Percentiles rank a stretch among this genome's conserved stretches.
Conservation (phyloP, 2,888 invertebrate species). For the Standfussiana lucernea region DNA sequence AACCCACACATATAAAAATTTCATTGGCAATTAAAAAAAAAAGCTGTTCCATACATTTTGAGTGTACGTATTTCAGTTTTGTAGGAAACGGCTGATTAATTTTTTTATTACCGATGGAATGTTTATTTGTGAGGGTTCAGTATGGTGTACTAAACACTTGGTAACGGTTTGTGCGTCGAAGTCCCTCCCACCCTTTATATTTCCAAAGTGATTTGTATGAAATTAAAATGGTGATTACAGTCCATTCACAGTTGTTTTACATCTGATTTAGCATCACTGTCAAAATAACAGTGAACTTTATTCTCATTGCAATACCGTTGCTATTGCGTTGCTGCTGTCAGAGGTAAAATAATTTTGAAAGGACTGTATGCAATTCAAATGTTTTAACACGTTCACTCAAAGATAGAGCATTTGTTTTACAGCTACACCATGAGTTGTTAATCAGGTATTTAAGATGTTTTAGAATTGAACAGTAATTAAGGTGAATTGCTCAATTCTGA, state of each 20-base stretch:
- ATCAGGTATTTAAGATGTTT: constrained; percentile 13
- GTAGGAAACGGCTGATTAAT: too few relatives aligned
- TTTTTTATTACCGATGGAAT: too few relatives aligned
- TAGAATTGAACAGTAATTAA: not conserved
- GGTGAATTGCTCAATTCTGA: not conserved
- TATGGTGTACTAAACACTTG: not conserved
- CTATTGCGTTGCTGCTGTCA: not conserved
- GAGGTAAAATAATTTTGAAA: not conserved
- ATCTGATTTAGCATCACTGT: not conserved
- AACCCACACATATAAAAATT: too few relatives aligned
- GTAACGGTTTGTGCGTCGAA: not conserved
- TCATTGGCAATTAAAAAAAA: not conserved
- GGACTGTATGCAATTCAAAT: constrained; percentile 30
- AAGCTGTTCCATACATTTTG: not conserved
- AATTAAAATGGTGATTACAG: constrained; percentile 5
- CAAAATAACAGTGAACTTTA: not conserved
- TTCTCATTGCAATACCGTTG: not conserved
- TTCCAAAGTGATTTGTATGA: constrained; percentile 22
- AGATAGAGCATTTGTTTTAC: constrained; percentile 17
- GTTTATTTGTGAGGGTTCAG: too few relatives aligned
- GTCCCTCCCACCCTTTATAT: not conserved
- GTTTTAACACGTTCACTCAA: constrained; percentile 6
- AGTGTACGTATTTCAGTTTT: too few relatives aligned
- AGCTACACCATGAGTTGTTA: not conserved
- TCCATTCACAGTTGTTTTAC: not conserved